These are phyloP conservation scores for Micropoecilia bifurca DNA, from an alignment of 2,797 vertebrate species.

Conservation along the genomic window DNA sequence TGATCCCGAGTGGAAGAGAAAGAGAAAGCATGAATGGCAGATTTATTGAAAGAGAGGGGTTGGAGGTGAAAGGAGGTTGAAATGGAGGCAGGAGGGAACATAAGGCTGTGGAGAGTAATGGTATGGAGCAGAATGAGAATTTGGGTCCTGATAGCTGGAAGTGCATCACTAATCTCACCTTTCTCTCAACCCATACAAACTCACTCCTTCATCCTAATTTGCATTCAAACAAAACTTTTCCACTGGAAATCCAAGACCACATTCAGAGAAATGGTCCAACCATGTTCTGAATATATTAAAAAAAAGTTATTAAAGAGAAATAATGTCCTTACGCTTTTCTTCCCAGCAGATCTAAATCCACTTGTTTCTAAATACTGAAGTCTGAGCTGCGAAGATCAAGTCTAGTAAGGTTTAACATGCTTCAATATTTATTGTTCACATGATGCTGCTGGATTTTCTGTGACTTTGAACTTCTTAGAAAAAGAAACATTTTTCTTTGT, in stretches of 20 bases:
- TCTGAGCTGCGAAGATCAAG: constrained; percentile 22
- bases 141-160: constrained; percentile 53
- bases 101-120: constrained; percentile 32
- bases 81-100: constrained; percentile 40
- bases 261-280: constrained; percentile 61
- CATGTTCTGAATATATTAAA: constrained; percentile 53
- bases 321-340: constrained; percentile 47
- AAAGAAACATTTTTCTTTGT: neutral
- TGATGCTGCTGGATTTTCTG: constrained; percentile 42
- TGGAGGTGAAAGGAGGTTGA: constrained; percentile 48
- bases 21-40: constrained; percentile 54
- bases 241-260: constrained; percentile 62
- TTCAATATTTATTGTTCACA: constrained; percentile 70
- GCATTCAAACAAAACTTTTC: constrained; percentile 61
- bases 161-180: constrained; percentile 62
- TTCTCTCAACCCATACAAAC: constrained; percentile 50
- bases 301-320: constrained; percentile 42
- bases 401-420: constrained; percentile 36
- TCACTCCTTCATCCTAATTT: constrained; percentile 48
- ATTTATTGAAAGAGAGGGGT: constrained; percentile 47
- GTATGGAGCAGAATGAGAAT: constrained; percentile 48
- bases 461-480: constrained; percentile 67
- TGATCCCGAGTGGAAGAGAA: constrained; percentile 38
- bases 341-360: constrained; percentile 20
- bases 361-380: constrained; percentile 25